Evolutionary conservation across 2,113 vertebrate genomes (phyloP).

Genomic region (Prunella himalayana): DNA sequence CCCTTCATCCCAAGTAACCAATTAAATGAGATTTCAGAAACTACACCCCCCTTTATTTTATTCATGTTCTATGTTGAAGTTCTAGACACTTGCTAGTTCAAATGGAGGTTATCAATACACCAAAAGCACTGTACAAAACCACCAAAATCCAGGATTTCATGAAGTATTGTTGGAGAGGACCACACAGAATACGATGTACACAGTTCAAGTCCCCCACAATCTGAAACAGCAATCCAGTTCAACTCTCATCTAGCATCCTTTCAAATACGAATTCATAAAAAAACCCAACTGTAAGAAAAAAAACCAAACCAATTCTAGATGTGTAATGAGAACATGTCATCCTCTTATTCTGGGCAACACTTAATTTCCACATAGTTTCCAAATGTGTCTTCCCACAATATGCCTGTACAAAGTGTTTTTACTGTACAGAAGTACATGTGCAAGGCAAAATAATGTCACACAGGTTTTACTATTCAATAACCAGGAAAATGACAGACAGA

Average conservation of each 20-base stretch:
- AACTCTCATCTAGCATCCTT: background rate
- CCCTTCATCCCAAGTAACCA: background rate
- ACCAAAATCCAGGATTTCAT: background rate
- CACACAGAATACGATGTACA: background rate
- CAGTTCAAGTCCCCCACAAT: background rate
- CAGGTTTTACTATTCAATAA: background rate
- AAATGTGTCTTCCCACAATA: background rate
- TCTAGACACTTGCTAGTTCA: background rate
- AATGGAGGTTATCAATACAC: background rate
- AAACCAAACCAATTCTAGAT: background rate
- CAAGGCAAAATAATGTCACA: background rate
- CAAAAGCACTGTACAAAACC: background rate
- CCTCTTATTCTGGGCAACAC: background rate
- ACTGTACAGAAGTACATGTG: background rate
- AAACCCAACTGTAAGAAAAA: background rate
- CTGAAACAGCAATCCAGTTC: background rate
- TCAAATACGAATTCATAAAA: background rate
- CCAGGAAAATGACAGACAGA: background rate
- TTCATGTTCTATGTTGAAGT: background rate
- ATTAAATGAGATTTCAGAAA: background rate
- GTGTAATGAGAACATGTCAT: background rate
- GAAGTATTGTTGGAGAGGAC: background rate
- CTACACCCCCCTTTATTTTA: background rate
- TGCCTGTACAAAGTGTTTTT: background rate
- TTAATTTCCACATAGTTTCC: background rate